Evolutionary conservation across 2,888 invertebrate genomes (phyloP), one percentile per base, ranked within the genome.

Genomic region (Argyresthia albistria): DNA sequence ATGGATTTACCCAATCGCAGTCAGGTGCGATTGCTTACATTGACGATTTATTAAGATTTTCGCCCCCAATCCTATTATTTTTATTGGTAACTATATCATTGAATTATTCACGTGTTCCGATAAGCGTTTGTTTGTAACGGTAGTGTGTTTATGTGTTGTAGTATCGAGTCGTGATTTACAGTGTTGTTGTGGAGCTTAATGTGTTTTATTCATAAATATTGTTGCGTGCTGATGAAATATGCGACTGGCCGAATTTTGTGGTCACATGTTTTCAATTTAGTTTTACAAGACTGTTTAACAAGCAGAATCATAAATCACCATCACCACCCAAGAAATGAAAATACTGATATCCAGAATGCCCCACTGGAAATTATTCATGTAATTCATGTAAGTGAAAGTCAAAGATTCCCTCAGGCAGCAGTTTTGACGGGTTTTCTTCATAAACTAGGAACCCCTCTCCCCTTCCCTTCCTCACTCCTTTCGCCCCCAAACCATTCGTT

Each of bases 1-100:
- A 82, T 79, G 79, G 76, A 82, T 81, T 73, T 68, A 61, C 66
- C 71, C 76, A 78, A 76, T 77, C 79, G 76, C 73, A 75, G 80
- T 76, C 80, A 80, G 83, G 81, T 82, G 80, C 76, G 74, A 78
- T 74, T 51, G 54, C 54, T 42, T 50, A 48, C 45, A 52, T 50
- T 59, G 64, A 61, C 78, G 81, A 83, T 83, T 81, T 84, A 82
- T 79, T 73, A 60, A 65, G 69, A 69, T 50, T 53, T 39, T 25
- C 47, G 52, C 12, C 39, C 45, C 54, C 51, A 15, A 46, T 50
- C 53, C 50, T 45, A 60, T 51, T 51, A 51, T 59, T 66, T 69
- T 71, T 71, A 73, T 72, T 66, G 63, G 55, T 58, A 60, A 64
- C 67, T 67, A 63, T 66, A 66, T 69, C 66, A 67, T 69, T 80